phyloP scores from a whole-genome alignment of 2,797 vertebrate species.

The Tangara arthus region DNA sequence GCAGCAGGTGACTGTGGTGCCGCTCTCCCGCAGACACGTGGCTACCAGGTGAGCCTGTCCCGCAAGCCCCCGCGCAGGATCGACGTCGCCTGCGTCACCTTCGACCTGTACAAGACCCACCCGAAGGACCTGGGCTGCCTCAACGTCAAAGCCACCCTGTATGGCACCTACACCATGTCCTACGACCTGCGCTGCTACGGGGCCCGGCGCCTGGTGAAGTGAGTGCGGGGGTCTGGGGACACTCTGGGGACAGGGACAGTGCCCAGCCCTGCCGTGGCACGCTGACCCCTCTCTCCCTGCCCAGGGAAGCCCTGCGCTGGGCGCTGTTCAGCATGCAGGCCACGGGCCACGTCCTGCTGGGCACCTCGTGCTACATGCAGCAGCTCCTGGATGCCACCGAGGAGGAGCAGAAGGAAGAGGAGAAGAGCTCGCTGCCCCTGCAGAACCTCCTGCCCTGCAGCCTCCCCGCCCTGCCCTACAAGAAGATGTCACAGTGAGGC shows the following conservation, averaged over 20 bases:
- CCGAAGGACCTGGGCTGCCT: conserved; percentile 90
- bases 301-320: conserved; percentile 90
- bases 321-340: conserved; percentile 89
- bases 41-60: conserved; percentile 59
- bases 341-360: conserved; percentile 89
- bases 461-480: background rate
- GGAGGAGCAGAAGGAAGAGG: conserved; percentile 59
- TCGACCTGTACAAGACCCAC: conserved; percentile 91
- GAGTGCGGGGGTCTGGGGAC: conserved; percentile 45
- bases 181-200: conserved; percentile 87
- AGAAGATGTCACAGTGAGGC: conserved; percentile 64
- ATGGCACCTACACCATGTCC: conserved; percentile 88
- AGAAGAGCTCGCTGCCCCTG: background rate
- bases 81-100: conserved; percentile 87
- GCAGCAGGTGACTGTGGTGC: background rate
- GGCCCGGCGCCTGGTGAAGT: conserved; percentile 88
- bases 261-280: fast-evolving
- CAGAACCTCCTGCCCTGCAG: background rate
- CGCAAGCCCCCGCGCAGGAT: conserved; percentile 74
- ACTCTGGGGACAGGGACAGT: fast-evolving
- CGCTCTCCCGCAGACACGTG: background rate
- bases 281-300: background rate
- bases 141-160: conserved; percentile 88
- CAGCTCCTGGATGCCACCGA: conserved; percentile 85
- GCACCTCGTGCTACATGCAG: conserved; percentile 91